A percentile compares a stretch with the other conserved stretches of the same genome.
These are phyloP conservation scores for Kryphioiulus occultus DNA, from an alignment of 2,888 invertebrate genomes.

Conservation along the genomic window DNA sequence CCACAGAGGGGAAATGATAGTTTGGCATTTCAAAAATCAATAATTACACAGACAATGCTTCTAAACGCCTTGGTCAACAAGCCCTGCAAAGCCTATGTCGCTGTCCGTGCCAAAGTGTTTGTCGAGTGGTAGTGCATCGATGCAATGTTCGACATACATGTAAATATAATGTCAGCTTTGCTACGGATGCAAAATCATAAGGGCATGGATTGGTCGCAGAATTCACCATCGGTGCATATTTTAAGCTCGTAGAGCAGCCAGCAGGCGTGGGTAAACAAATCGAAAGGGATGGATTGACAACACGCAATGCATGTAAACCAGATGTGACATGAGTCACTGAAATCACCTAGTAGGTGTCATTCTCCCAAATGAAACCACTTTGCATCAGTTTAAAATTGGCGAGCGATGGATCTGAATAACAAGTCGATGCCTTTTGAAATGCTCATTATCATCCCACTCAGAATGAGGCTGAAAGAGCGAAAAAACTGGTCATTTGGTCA, in stretches of 20 bases:
- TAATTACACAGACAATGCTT: background rate
- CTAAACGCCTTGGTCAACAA: background rate
- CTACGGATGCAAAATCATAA: background rate
- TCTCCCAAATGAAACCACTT: background rate
- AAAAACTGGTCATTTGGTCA: background rate
- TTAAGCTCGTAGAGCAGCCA: background rate
- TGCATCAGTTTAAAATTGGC: background rate
- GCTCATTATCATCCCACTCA: too few species aligned
- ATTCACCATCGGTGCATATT: background rate
- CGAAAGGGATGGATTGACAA: background rate
- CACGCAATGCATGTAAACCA: background rate
- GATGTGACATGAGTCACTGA: background rate
- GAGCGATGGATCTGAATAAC: too few species aligned
- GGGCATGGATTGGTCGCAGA: background rate
- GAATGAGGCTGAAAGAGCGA: too few species aligned
- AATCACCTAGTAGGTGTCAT: background rate
- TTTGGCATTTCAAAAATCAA: conserved; percentile 31
- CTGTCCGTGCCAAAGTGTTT: background rate
- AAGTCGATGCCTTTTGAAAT: too few species aligned
- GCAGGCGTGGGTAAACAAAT: background rate
- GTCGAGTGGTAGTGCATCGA: background rate
- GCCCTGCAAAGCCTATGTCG: background rate
- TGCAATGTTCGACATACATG: background rate
- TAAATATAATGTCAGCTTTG: background rate
- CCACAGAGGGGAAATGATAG: background rate